phyloP scores from a whole-genome alignment of 1,140 invertebrate species.

The Chrysoperla carnea region DNA sequence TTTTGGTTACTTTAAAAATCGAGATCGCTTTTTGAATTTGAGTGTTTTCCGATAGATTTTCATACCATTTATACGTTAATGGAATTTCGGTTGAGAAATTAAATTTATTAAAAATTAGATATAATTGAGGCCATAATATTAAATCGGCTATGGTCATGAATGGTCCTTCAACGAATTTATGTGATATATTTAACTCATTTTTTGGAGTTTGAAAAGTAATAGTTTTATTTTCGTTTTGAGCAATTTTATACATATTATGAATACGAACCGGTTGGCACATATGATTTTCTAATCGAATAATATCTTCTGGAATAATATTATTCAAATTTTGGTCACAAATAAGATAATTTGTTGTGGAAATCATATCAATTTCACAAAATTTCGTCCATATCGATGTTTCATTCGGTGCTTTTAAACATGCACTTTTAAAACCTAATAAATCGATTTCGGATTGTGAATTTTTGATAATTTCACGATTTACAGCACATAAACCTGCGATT shows the following conservation, averaged over 20 bases:
- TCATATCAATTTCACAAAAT: slow-evolving; percentile 76
- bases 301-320: slow-evolving; percentile 31
- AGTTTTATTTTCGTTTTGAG: slow-evolving; percentile 25
- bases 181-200: slow-evolving; percentile 34
- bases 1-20: slow-evolving; percentile 1
- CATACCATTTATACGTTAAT: slow-evolving; percentile 46
- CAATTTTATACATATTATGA: slow-evolving; percentile 73
- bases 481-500: slow-evolving; percentile 38
- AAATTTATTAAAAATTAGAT: slow-evolving; percentile 39
- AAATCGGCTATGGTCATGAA: slow-evolving; percentile 71
- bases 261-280: slow-evolving; percentile 66
- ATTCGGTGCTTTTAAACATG: slow-evolving; percentile 62
- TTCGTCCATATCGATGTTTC: slow-evolving; percentile 81
- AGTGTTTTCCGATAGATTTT: slow-evolving; percentile 23
- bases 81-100: slow-evolving; percentile 36
- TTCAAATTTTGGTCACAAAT: slow-evolving; percentile 5
- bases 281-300: slow-evolving; percentile 69
- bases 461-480: slow-evolving; percentile 45
- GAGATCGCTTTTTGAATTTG: slow-evolving; percentile 17
- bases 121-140: slow-evolving; percentile 54
- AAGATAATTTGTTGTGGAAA: slow-evolving; percentile 29
- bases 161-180: slow-evolving; percentile 69
- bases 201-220: slow-evolving; percentile 25
- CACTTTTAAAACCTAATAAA: slow-evolving; percentile 56
- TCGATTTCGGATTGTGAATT: slow-evolving; percentile 7